Evolutionary conservation across 1,140 invertebrate species (phyloP), one percentile per base, ranked within the genome.

Genomic region (Oncopodura yosiiana): DNA sequence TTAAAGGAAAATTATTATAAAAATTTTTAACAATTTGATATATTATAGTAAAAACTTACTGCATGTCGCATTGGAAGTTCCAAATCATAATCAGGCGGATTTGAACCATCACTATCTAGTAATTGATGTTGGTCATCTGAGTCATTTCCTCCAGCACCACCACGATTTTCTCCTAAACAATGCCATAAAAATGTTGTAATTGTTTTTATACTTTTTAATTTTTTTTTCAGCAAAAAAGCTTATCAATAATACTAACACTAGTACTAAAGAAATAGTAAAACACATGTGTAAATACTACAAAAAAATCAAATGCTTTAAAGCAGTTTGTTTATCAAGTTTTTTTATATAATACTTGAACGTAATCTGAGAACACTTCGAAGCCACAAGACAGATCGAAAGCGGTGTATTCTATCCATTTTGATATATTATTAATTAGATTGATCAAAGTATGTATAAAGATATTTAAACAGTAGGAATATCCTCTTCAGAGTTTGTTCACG

Each of bases 31-130:
- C 8, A 24, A 3, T 12, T 3, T 18, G 18, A 3, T 27, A 16
- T 21, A 52, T 19, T 23, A n/a, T 3, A 16, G n/a, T 24, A 29
- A 51, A 41, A 18, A 27, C 60, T 53, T 57, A 63, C 61, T 1
- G 50, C 18, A 51, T 63, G 61, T 18, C 58, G 37, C 3, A 39
- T 51, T 12, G 61, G 61, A 5, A 62, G 41, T 45, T 61, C 44
- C 16, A 42, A 50, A 38, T 60, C 58, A 34, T 57, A 57, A 14
- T 48, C 49, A 5, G 29, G 16, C 9, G 30, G 5, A 12, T 38
- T 32, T 9, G 27, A n/a, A 29, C 18, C 23, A 32, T 29, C 23
- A 12, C 19, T 9, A 12, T 49, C 21, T 8, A n/a, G 8, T 34
- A 8, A 8, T 34, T 34, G 8, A 34, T 34, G 6, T 34, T 34